Percentiles rank a stretch among this genome's conserved stretches.
These are phyloP conservation scores for Adineta ricciae DNA, from an alignment of 2,888 invertebrate genomes.

Conservation along the genomic window DNA sequence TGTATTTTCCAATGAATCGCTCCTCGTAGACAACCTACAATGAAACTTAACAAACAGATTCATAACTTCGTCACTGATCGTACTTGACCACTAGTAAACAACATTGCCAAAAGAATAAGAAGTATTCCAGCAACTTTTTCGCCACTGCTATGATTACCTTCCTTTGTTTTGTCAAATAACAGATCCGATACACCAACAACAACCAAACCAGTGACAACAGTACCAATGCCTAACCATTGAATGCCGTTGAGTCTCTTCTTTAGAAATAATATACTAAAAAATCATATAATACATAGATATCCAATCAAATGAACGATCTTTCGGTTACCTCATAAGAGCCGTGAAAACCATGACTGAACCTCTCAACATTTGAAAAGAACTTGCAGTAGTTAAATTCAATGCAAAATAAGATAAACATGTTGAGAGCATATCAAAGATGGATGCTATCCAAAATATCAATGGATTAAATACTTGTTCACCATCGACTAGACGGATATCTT, in stretches of 20 bases:
- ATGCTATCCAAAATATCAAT: constrained; percentile 69
- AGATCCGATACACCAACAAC: constrained; percentile 47
- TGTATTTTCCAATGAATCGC: constrained; percentile 69
- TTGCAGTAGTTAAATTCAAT: constrained; percentile 76
- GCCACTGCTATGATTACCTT: too few species aligned
- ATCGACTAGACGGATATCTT: constrained; percentile 29
- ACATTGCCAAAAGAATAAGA: constrained; percentile 58
- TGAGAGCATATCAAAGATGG: constrained; percentile 75
- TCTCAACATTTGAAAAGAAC: constrained; percentile 90
- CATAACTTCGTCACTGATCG: too few species aligned
- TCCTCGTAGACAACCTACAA: constrained; percentile 69
- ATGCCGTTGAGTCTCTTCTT: not conserved
- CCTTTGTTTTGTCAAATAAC: constrained; percentile 37
- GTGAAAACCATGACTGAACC: constrained; percentile 52
- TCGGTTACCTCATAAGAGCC: not conserved
- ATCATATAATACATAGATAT: not conserved
- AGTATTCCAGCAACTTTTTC: constrained; percentile 51
- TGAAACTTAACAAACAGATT: too few species aligned
- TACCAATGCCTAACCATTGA: constrained; percentile 49
- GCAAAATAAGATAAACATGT: constrained; percentile 84
- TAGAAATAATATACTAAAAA: not conserved
- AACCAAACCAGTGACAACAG: constrained; percentile 47
- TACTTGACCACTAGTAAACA: constrained; percentile 76
- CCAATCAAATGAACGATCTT: not conserved
- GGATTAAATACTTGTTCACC: constrained; percentile 62